A percentile compares a stretch with the other conserved stretches of the same genome.
Evolutionary conservation across 2,888 invertebrate genomes (phyloP).

Genomic region (Mythimna pallens): DNA sequence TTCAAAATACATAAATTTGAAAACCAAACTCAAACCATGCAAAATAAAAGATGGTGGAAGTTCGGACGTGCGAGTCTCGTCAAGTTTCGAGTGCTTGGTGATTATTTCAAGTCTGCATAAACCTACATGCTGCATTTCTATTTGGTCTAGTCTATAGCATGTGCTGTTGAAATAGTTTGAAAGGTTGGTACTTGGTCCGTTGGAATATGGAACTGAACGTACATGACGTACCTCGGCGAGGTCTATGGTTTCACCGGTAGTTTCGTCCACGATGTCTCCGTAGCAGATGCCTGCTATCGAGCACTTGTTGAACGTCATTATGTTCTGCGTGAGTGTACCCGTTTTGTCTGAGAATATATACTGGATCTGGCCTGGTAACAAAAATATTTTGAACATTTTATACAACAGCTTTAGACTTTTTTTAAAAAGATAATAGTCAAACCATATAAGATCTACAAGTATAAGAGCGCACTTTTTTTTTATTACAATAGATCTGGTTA

Average conservation of each 20-base stretch:
- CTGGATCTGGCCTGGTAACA: conserved; percentile 96
- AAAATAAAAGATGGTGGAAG: conserved; percentile 69
- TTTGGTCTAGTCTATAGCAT: conserved; percentile 66
- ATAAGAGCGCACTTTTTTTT: too few species aligned
- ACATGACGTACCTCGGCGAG: conserved; percentile 93
- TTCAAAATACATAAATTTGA: conserved; percentile 54
- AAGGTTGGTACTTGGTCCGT: conserved; percentile 43
- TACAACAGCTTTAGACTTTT: not conserved
- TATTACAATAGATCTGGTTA: too few species aligned
- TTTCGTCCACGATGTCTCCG: conserved; percentile 97
- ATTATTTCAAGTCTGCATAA: conserved; percentile 60
- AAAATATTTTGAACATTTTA: conserved; percentile 2
- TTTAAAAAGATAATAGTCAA: too few species aligned
- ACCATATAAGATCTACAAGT: too few species aligned
- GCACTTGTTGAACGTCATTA: conserved; percentile 99
- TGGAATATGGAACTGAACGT: conserved; percentile 19
- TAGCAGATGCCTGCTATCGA: conserved; percentile 97
- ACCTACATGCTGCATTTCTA: conserved; percentile 66
- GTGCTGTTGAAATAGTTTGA: conserved; percentile 64
- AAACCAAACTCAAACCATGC: conserved; percentile 79
- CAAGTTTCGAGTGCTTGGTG: conserved; percentile 60
- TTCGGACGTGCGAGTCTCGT: conserved; percentile 71
- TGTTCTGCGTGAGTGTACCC: conserved; percentile 99
- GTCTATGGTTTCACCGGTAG: conserved; percentile 96
- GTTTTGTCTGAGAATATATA: conserved; percentile 99